A percentile compares a stretch with the other conserved stretches of the same genome.
These are phyloP conservation scores for Lasioglossum leucozonium DNA, from an alignment of 2,888 invertebrate species.

Conservation along the genomic window DNA sequence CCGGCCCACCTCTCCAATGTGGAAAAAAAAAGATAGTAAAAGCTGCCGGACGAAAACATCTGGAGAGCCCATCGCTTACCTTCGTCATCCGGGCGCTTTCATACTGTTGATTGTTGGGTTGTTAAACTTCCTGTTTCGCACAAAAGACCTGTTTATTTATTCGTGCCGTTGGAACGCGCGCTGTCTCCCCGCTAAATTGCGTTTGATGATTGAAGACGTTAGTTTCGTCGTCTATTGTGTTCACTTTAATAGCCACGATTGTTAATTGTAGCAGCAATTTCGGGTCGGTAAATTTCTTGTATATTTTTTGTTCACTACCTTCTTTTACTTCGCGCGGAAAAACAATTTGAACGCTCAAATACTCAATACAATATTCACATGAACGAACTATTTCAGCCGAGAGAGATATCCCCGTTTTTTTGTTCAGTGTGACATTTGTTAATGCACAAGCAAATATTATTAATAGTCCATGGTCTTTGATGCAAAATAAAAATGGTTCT, in stretches of 20 bases:
- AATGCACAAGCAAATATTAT: neutral
- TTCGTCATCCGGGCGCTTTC: slow-evolving; percentile 7
- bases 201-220: neutral
- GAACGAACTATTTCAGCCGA: neutral
- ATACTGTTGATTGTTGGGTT: slow-evolving; percentile 5
- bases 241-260: neutral
- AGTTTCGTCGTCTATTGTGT: neutral
- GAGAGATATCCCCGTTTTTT: too few species aligned
- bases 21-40: slow-evolving; percentile 44
- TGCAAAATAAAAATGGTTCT: neutral
- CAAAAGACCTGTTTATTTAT: slow-evolving; percentile 26
- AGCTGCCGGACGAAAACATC: slow-evolving; percentile 42
- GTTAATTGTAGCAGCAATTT: neutral
- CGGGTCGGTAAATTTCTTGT: too few species aligned
- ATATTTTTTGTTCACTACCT: neutral
- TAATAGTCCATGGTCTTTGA: too few species aligned
- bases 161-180: neutral
- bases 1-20: slow-evolving; percentile 7
- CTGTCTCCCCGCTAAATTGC: neutral
- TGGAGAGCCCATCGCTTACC: neutral
- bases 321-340: neutral
- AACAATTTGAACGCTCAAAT: neutral
- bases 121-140: neutral
- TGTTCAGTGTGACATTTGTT: too few species aligned
- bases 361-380: neutral